These are phyloP conservation scores for Parthenolecanium corni DNA, from an alignment of 2,888 invertebrate genomes.

Conservation along the genomic window DNA sequence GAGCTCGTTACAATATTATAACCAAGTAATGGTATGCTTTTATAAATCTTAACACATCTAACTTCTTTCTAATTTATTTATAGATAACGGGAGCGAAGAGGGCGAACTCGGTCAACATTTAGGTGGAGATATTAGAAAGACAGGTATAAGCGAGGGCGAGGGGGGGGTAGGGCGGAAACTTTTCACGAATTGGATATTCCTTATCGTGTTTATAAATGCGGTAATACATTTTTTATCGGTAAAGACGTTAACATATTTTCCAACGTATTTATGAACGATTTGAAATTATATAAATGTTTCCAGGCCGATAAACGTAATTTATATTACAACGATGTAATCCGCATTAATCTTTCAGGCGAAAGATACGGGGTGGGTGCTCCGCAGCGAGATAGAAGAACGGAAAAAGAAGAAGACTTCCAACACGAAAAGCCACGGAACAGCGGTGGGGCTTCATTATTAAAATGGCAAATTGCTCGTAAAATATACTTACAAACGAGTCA, in stretches of 20 bases:
- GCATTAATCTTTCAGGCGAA: not conserved
- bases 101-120: not conserved
- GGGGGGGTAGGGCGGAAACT: not conserved
- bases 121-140: not conserved
- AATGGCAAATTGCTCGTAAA: not conserved
- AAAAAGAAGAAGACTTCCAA: too few relatives aligned
- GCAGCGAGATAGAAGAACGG: too few relatives aligned
- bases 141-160: too few relatives aligned
- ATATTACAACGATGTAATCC: not conserved
- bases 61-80: constrained; percentile 4
- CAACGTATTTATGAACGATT: not conserved
- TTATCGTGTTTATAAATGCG: not conserved
- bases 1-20: constrained; percentile 24
- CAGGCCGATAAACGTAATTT: not conserved
- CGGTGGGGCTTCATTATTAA: constrained; percentile 7
- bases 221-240: not conserved
- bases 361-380: not conserved
- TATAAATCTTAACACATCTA: constrained; percentile 17
- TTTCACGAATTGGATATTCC: not conserved
- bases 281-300: constrained; percentile 3
- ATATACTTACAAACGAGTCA: not conserved
- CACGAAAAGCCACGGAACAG: constrained; percentile 1
- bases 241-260: not conserved
- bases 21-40: constrained; percentile 6
- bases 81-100: not conserved